Conservation (phyloP, 2,113 vertebrate species). For the Scytalopus superciliaris region DNA sequence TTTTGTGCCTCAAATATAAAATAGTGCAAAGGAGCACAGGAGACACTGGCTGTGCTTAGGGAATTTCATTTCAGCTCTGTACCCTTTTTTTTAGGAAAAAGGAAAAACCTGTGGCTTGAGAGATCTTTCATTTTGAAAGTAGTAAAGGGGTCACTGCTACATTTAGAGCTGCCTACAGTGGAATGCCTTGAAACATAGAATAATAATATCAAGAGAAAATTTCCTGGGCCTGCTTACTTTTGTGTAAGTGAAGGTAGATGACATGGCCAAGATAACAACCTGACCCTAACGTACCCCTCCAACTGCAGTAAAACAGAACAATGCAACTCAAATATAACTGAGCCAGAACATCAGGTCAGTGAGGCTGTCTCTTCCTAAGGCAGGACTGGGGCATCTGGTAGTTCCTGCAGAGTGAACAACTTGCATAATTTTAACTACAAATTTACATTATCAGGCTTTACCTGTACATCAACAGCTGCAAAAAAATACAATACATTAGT, state of each 20-base stretch:
- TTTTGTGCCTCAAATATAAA: constrained; percentile 36
- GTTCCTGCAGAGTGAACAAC: background rate
- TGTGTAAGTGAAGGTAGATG: background rate
- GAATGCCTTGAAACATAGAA: constrained; percentile 39
- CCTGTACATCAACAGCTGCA: background rate
- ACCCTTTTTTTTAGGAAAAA: background rate
- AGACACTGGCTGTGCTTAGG: background rate
- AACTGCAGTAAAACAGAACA: background rate
- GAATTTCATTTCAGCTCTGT: constrained; percentile 46
- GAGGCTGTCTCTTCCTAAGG: background rate
- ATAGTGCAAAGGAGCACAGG: constrained; percentile 24
- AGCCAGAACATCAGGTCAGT: background rate
- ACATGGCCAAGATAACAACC: background rate
- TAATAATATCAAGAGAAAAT: background rate
- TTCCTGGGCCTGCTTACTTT: background rate
- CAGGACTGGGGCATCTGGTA: background rate
- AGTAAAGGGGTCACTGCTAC: constrained; percentile 29
- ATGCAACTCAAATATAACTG: background rate
- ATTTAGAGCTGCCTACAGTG: constrained; percentile 5
- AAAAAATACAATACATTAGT: background rate
- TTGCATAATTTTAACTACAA: background rate
- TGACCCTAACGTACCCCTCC: background rate
- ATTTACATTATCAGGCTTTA: background rate
- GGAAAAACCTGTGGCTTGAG: background rate
- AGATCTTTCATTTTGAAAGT: constrained; percentile 54